These are phyloP conservation scores for Cairina moschata DNA, from an alignment of 2,113 vertebrate species.

Conservation along the genomic window DNA sequence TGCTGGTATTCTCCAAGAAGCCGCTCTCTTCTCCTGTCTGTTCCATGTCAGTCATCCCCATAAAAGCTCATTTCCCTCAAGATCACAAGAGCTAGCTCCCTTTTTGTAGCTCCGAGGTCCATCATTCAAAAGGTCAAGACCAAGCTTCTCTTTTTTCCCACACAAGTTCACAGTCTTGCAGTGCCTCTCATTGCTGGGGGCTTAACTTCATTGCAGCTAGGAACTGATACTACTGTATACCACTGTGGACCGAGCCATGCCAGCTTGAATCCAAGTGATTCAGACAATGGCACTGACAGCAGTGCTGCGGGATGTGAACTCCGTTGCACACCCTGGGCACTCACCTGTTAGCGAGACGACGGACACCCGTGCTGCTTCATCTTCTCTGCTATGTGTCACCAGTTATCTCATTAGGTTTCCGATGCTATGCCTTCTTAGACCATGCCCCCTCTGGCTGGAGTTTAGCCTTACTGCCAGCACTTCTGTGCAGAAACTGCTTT, in stretches of 20 bases:
- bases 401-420: background rate
- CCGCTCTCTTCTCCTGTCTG: background rate
- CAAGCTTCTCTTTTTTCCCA: background rate
- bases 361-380: background rate
- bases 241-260: background rate
- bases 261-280: background rate
- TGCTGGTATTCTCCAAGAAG: background rate
- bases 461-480: background rate
- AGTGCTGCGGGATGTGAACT: background rate
- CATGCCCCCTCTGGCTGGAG: background rate
- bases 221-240: background rate
- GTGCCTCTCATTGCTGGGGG: background rate
- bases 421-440: rapidly evolving
- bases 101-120: background rate
- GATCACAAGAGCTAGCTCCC: background rate
- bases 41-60: background rate
- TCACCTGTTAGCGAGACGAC: background rate
- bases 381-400: background rate
- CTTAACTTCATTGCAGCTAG: background rate
- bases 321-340: background rate
- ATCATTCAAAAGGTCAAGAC: slow-evolving; percentile 21
- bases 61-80: background rate
- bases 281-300: background rate
- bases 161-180: background rate
- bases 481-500: background rate